Conservation (phyloP, 2,888 invertebrate genomes). For the Laothoe populi region DNA sequence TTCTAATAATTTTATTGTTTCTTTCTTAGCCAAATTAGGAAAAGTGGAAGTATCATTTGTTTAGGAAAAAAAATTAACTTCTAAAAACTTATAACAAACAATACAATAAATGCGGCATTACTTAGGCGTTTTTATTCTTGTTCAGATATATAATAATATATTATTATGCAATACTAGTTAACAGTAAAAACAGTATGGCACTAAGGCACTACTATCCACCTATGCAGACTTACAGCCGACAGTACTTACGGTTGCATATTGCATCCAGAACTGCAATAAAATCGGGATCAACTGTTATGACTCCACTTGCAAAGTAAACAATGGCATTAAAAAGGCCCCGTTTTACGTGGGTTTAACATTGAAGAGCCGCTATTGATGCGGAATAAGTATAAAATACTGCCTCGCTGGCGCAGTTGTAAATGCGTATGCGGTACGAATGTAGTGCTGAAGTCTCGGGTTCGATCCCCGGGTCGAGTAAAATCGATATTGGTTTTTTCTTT, state of each 20-base stretch:
- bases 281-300: conserved; percentile 78
- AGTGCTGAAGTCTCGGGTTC: too few relatives aligned
- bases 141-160: conserved; percentile 4
- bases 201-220: conserved; percentile 11
- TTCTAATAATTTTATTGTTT: too few relatives aligned
- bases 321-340: conserved; percentile 63
- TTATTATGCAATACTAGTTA: conserved; percentile 4
- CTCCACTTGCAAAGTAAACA: conserved; percentile 70
- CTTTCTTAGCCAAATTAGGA: too few relatives aligned
- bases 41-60: too few relatives aligned
- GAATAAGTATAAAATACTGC: conserved; percentile 39
- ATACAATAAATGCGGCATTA: too few relatives aligned
- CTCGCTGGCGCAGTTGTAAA: too few relatives aligned
- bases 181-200: conserved; percentile 20
- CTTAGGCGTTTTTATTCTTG: too few relatives aligned
- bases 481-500: too few relatives aligned
- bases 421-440: too few relatives aligned
- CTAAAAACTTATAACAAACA: too few relatives aligned
- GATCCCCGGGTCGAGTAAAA: too few relatives aligned
- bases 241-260: conserved; percentile 56
- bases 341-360: conserved; percentile 48
- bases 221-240: conserved; percentile 17
- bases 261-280: conserved; percentile 74
- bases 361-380: conserved; percentile 44
- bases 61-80: too few relatives aligned